Evolutionary conservation across 2,888 invertebrate genomes (phyloP), one percentile per base, ranked within the genome.

Genomic region (Agriotes lineatus): DNA sequence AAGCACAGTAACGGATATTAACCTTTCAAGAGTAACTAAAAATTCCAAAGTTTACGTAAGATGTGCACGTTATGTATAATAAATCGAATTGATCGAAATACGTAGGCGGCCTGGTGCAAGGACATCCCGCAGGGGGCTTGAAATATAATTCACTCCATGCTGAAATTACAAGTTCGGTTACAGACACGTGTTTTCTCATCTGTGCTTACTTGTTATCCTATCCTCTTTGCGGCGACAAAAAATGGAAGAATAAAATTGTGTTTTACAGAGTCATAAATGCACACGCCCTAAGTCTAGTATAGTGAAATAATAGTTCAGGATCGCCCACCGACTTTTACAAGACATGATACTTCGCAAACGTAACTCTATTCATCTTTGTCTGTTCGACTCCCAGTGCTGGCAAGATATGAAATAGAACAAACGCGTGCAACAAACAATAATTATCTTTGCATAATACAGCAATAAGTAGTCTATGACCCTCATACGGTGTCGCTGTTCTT

Each of bases 251-350:
- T 52, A 52, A 52, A 33, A 48, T 22, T 33, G 48, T 44, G 25
- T 63, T 62, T 56, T 63, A 63, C 56, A 52, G 18, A 42, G 50
- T 61, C 61, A 50, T 61, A 61, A 63, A 63, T 33, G 54, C 44
- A 63, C 63, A 63, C 63, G 37, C 63, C 63, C 52, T 54, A 35
- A 63, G 48, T 52, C 30, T 54, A 56, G 20, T 33, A 42, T 42
- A 44, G 22, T 42, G 25, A 54, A 56, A 63, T 63, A 54, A 54
- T 63, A 54, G 39, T 63, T 56, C 63, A 44, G 42, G 54, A 63
- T 63, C 63, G 63, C 63, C 63, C 56, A 63, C 63, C 16, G 56
- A 52, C 63, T 54, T 56, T 57, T 59, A 63, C 6, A 56, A 54
- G 18, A 33, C 33, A 52, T 44, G 33, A 52, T 54, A 33, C 5